Evolutionary conservation across 2,797 vertebrate species (phyloP), one percentile per base, ranked within the genome.

Genomic region (Danio jaintianensis): DNA sequence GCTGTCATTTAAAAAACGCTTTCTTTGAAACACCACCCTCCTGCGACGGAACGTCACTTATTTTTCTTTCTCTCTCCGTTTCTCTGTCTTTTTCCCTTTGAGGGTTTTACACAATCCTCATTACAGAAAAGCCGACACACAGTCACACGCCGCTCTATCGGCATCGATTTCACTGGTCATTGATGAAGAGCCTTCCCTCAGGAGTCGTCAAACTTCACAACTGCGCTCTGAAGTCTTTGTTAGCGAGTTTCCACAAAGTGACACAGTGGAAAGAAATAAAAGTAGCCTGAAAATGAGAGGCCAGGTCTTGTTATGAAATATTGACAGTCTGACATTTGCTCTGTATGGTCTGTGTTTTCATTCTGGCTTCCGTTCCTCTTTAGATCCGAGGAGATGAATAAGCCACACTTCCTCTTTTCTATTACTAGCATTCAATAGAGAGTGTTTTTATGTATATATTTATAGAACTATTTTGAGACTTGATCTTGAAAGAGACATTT

Each of bases 191-290:
- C 43, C 3, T 47, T 81, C 78, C 76, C 80, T 67, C 47, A 69
- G 69, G 82, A 79, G 79, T 75, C 72, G 75, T 79, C 84, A 82
- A 74, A 84, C 83, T 84, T 86, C 77, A 83, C 71, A 87, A 82
- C 73, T 78, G 61, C 45, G 48, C 84, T 85, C 73, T 85, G 80
- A 86, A 83, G 80, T 86, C 85, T 88, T 87, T 86, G 75, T 85
- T 78, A 89, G 88, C 87, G 87, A 91, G 88, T 90, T 88, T 90
- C 16, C 81, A 43, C n/a, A 73, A 79, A 83, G 84, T 87, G 83
- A 70, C 81, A 79, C 22, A 58, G 78, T 82, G 61, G 70, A 81
- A 73, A 78, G 63, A 52, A 81, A 85, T 81, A 81, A 85, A 83
- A 81, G 78, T 79, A 77, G 78, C 64, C 82, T 83, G 72, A 87